Conservation (phyloP, 2,888 invertebrate species). For the Leucoptera coffeella region DNA sequence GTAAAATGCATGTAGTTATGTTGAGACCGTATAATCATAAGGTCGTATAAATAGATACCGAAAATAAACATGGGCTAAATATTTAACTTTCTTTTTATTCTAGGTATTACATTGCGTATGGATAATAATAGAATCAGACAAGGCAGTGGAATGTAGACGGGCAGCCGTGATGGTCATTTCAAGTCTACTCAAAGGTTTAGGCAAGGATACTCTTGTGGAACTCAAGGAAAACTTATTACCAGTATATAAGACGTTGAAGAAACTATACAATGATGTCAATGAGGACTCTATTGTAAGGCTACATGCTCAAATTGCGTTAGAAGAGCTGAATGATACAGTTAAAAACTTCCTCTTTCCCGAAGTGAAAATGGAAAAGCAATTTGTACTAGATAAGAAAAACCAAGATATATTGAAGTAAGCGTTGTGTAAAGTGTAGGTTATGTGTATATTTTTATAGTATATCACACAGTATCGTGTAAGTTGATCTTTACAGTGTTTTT, state of each 20-base stretch:
- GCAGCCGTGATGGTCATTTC: conserved; percentile 75
- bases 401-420: no score
- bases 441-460: no score
- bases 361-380: conserved; percentile 50
- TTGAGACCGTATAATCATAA: no score
- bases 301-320: conserved; percentile 71
- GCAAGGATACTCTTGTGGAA: conserved; percentile 59
- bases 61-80: no score
- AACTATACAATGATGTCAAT: conserved; percentile 53
- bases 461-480: no score
- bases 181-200: conserved; percentile 68
- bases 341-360: conserved; percentile 54
- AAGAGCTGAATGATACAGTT: conserved; percentile 67
- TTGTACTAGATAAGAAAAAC: conserved; percentile 19
- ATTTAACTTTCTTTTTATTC: no score
- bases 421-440: no score
- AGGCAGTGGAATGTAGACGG: conserved; percentile 65
- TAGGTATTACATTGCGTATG: conserved; percentile 68
- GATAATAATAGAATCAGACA: conserved; percentile 63
- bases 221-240: conserved; percentile 62
- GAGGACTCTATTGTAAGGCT: conserved; percentile 63
- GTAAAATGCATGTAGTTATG: no score
- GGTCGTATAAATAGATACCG: no score
- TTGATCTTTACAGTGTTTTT: no score
- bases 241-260: conserved; percentile 65